Conservation (phyloP, 1,140 invertebrate genomes). For the Meloidogyne hapla region DNA sequence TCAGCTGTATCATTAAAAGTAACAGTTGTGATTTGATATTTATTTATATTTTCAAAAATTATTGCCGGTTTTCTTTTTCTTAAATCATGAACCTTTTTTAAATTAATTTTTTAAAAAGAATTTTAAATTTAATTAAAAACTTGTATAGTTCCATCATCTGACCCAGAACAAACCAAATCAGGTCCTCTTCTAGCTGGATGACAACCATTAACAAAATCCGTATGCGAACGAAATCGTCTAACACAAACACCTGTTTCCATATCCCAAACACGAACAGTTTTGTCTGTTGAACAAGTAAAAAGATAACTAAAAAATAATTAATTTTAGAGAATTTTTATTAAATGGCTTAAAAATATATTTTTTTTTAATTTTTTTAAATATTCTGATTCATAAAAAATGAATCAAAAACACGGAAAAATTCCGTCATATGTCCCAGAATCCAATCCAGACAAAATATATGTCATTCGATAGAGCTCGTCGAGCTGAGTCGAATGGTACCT, state of each 20-base stretch:
- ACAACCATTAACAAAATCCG: slow-evolving; percentile 69
- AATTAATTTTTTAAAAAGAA: too few relatives aligned
- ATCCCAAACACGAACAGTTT: slow-evolving; percentile 92
- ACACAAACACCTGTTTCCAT: slow-evolving; percentile 80
- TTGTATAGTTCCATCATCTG: slow-evolving; percentile 89
- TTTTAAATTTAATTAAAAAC: slow-evolving; percentile 65
- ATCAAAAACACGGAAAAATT: too few relatives aligned
- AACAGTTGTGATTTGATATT: slow-evolving; percentile 82
- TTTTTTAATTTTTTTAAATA: neutral
- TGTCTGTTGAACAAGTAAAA: slow-evolving; percentile 90
- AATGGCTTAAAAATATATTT: too few relatives aligned
- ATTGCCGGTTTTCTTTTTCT: slow-evolving; percentile 79
- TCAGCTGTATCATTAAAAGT: slow-evolving; percentile 93
- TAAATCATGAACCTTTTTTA: slow-evolving; percentile 77
- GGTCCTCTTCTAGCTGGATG: slow-evolving; percentile 80
- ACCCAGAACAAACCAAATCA: slow-evolving; percentile 83
- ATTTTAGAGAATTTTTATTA: too few relatives aligned
- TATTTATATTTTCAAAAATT: slow-evolving; percentile 75
- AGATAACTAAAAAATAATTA: slow-evolving; percentile 71
- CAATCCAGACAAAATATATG: too few relatives aligned
- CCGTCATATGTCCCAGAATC: too few relatives aligned
- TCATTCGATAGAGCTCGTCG: too few relatives aligned
- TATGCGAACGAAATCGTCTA: slow-evolving; percentile 81
- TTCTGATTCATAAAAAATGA: too few relatives aligned
- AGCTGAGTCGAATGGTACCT: too few relatives aligned